These are phyloP conservation scores for Tetraodon nigroviridis DNA, from an alignment of 2,113 vertebrate species.

Conservation along the genomic window DNA sequence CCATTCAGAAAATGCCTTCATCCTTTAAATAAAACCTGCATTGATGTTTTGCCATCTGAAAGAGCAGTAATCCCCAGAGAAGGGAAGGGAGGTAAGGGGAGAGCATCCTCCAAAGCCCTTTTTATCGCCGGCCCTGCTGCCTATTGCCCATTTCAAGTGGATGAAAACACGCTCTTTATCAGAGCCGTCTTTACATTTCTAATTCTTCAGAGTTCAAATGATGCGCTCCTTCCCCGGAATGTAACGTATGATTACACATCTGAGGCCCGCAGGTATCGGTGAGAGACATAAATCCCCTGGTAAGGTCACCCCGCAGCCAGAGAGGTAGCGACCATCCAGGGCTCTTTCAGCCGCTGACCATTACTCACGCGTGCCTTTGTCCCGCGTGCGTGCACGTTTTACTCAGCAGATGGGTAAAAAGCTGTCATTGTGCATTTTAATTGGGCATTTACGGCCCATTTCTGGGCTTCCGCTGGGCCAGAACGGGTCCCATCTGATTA, in stretches of 20 bases:
- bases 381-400: conserved; percentile 10
- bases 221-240: conserved; percentile 29
- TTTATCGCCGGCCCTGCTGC: conserved; percentile 70
- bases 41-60: conserved; percentile 73
- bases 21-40: conserved; percentile 73
- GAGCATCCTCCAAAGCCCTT: conserved; percentile 64
- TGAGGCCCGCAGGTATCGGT: conserved; percentile 28
- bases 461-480: conserved; percentile 91
- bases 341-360: conserved; percentile 40
- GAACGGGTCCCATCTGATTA: conserved; percentile 93
- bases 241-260: conserved; percentile 21
- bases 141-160: conserved; percentile 62
- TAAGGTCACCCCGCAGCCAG: conserved; percentile 35
- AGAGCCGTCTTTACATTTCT: conserved; percentile 49
- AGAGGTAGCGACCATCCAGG: conserved; percentile 17
- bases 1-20: conserved; percentile 73
- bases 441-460: conserved; percentile 93
- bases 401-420: conserved; percentile 95
- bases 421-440: conserved; percentile 95
- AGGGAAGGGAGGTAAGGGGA: conserved; percentile 50
- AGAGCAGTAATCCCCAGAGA: conserved; percentile 67
- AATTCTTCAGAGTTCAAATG: conserved; percentile 60
- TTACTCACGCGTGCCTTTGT: conserved; percentile 31
- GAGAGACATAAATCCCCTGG: conserved; percentile 29
- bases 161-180: conserved; percentile 61